phyloP scores from a whole-genome alignment of 2,888 invertebrate species.

The Eledone cirrhosa region DNA sequence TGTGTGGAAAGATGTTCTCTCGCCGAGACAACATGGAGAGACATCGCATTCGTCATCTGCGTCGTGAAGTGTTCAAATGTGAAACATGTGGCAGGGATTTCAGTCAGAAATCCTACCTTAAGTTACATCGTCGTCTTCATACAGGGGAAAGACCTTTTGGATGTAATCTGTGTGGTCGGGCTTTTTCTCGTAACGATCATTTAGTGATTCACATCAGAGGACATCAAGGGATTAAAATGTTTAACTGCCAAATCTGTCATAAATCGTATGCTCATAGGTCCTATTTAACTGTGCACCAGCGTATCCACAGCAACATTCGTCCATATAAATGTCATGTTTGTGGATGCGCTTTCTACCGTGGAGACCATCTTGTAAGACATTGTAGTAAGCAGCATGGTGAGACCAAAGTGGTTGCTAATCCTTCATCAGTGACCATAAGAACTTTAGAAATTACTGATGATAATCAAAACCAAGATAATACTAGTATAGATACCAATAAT shows the following conservation, averaged over 20 bases:
- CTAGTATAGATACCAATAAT: background rate
- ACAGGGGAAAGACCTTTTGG: constrained; percentile 15
- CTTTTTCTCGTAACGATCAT: constrained; percentile 20
- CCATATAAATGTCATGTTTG: constrained; percentile 16
- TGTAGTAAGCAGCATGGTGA: constrained; percentile 4
- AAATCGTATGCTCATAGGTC: constrained; percentile 14
- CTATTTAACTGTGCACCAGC: constrained; percentile 18
- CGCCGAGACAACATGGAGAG: constrained; percentile 20
- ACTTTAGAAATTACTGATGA: background rate
- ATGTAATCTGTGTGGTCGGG: constrained; percentile 18
- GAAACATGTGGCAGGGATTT: constrained; percentile 17
- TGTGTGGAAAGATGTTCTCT: constrained; percentile 21
- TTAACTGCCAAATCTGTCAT: constrained; percentile 4
- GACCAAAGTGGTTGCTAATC: background rate
- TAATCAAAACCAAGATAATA: background rate
- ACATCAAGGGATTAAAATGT: constrained; percentile 23
- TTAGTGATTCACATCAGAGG: constrained; percentile 17
- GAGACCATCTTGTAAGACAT: constrained; percentile 10
- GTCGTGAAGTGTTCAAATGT: constrained; percentile 3
- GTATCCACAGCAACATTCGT: constrained; percentile 18
- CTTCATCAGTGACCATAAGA: background rate
- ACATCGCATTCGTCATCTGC: constrained; percentile 22
- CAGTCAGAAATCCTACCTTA: constrained; percentile 21
- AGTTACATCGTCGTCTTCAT: constrained; percentile 13
- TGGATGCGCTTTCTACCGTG: constrained; percentile 24